Evolutionary conservation across 2,888 invertebrate genomes (phyloP), one percentile per base, ranked within the genome.

Genomic region (Corbicula japonica): DNA sequence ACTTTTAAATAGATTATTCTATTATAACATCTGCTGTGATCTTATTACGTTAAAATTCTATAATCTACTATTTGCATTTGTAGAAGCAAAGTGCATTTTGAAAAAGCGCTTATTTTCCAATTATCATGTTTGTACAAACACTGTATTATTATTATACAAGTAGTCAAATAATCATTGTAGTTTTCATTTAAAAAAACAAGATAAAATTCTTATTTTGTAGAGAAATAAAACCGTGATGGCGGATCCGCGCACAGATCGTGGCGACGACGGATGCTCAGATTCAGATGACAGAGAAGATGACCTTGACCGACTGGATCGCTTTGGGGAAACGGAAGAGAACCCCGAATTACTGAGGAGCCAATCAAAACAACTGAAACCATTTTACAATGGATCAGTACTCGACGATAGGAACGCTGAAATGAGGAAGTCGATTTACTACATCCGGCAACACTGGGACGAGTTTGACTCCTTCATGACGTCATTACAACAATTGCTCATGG

Each of bases 381-480:
- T 85, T 62, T 86, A 86, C 69, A 76, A 80, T 34, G 85, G 84
- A 6, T 54, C 48, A 12, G 46, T 69, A 5, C 63, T 86, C 1
- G 76, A 82, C 41, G 38, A 73, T 12, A 60, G 86, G 26, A 83
- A 84, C 82, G 65, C 76, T 0, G 82, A 82, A 65, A 80, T 86
- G 12, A 41, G 86, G 18, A 79, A 78, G 48, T 82, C 83, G 2
- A 84, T 84, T 32, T 77, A 77, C 54, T 69, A 80, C 68, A 84
- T 85, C 44, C 61, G 86, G 10, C 65, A 82, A 30, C 48, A 85
- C 69, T 86, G 86, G 86, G 52, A 66, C 1, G 65, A 83, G 6
- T 83, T 69, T 61, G 79, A 76, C 12, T n/a, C 30, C 5, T 80
- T 84, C 52, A 32, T 81, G 62, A n/a, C 32, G 10, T 54, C 71